Base-by-base conservation (phyloP, 2,888 invertebrate species). In the Cyclophora punctaria region DNA sequence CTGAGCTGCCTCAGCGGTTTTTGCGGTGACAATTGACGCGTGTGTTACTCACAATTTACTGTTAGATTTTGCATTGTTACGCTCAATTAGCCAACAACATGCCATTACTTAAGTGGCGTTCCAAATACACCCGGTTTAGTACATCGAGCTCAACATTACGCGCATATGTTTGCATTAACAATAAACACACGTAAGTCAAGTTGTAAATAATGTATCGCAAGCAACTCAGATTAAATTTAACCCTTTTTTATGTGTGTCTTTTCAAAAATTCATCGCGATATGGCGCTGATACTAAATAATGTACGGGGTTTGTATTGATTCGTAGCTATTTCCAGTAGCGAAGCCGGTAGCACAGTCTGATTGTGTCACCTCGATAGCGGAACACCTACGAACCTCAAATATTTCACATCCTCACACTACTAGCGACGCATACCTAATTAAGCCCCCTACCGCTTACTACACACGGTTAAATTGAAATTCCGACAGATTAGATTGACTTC, bases 11-110 rank as follows among this genome's bases (percentile, higher is more conserved):
- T 61, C 68, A 60, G 71, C 62, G 77, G 81, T 80, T 83, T 81
- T 83, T 81, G 81, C 56, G 72, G 37, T 37, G 71, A 69, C 74
- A 70, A 80, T 78, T 78, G 81, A 83, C 71, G 74, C 76, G 78
- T 79, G 69, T 69, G 66, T 71, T 44, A 44, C 37, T 37, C 37
- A 5, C 37, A 37, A 37, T 37, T 37, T 37, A 37, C 37, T 37
- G 37, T 37, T 5, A 37, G 37, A 37, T 37, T 20, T 20, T 37
- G 2, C 37, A 5, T 5, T 37, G 37, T 37, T 37, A 37, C 37
- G 5, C 4, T 5, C 37, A 37, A 37, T 37, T 37, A 5, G 4
- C 37, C 5, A 37, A 37, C 37, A 37, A 37, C 37, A 5, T 5
- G 37, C 20, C 20, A 20, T 20, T 20, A 20, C 20, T 20, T 20